Conservation (phyloP, 2,113 vertebrate species). For the Felis catus region DNA sequence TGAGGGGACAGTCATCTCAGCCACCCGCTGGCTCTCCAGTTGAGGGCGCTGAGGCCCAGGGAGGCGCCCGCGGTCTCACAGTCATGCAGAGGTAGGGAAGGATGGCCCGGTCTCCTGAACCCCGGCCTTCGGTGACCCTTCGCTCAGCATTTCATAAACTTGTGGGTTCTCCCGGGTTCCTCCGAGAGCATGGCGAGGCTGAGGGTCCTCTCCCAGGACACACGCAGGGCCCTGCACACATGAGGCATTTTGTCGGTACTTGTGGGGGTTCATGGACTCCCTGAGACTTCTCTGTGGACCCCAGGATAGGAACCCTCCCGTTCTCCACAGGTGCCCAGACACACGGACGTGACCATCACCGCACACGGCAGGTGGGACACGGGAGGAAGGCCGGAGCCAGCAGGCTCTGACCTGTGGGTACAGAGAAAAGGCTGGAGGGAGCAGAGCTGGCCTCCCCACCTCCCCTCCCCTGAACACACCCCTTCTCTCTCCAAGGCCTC, state of each 20-base stretch:
- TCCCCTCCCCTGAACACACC: too few species aligned
- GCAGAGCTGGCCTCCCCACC: background rate
- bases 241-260: background rate
- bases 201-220: background rate
- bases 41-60: background rate
- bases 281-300: background rate
- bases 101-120: background rate
- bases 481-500: background rate
- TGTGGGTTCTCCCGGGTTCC: background rate
- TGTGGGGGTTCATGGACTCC: background rate
- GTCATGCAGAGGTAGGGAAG: background rate
- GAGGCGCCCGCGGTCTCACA: background rate
- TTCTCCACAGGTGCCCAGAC: fast-evolving
- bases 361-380: too few species aligned
- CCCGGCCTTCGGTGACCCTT: background rate
- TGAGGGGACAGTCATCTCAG: background rate
- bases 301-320: background rate
- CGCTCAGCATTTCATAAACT: background rate
- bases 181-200: background rate
- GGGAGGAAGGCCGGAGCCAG: background rate
- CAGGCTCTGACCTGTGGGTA: fast-evolving
- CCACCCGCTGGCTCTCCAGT: background rate
- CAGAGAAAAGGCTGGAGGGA: background rate
- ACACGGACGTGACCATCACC: fast-evolving
- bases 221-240: background rate